phyloP scores from a whole-genome alignment of 2,888 invertebrate species.

The Pyrrhosoma nymphula region DNA sequence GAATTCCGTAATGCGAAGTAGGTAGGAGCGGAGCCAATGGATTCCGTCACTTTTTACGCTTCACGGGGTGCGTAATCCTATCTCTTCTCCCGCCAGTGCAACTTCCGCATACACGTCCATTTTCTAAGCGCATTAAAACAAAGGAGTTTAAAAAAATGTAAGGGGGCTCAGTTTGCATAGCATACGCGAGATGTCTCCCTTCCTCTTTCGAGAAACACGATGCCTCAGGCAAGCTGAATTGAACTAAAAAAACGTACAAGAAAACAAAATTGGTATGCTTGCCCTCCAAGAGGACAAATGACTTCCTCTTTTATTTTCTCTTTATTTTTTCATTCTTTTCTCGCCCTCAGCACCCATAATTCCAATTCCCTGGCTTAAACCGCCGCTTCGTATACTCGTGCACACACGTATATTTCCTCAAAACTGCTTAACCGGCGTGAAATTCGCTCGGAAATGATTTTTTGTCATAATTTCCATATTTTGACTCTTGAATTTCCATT shows the following conservation, averaged over 20 bases:
- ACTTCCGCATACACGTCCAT: background rate
- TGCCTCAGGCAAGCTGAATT: background rate
- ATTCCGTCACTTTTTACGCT: too few species aligned
- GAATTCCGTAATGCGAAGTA: too few species aligned
- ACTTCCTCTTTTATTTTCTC: background rate
- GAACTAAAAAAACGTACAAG: background rate
- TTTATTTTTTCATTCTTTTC: background rate
- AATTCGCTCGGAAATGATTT: conserved; percentile 13
- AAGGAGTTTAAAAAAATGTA: background rate
- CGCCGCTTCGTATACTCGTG: background rate
- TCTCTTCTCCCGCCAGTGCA: too few species aligned
- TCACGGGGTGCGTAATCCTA: too few species aligned
- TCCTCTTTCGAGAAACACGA: background rate
- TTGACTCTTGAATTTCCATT: conserved; percentile 36
- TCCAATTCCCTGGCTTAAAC: background rate
- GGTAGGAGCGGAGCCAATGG: too few species aligned
- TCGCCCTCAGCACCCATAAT: background rate
- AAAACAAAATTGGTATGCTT: background rate
- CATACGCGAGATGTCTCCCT: background rate
- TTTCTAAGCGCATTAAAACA: background rate
- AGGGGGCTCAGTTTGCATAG: background rate
- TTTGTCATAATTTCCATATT: conserved; percentile 28
- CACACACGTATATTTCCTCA: background rate
- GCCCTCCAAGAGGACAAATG: background rate
- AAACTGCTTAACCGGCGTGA: conserved; percentile 26